Evolutionary conservation across 2,888 invertebrate genomes (phyloP).

Genomic region (Machimus atricapillus): DNA sequence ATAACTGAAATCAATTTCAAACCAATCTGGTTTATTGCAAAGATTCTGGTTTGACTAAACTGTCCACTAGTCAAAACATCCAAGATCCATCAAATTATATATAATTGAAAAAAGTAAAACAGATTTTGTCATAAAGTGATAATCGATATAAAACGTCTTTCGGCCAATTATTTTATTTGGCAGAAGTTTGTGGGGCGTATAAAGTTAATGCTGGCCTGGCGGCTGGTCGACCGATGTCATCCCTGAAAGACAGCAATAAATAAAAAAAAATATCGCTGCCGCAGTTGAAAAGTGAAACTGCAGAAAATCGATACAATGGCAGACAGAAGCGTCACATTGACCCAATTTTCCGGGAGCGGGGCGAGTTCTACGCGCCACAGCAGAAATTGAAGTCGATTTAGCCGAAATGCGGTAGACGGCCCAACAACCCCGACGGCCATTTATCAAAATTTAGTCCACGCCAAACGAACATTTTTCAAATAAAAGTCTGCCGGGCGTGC

Average conservation of each 20-base stretch:
- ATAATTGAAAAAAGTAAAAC: neutral
- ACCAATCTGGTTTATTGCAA: neutral
- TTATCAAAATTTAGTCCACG: constrained; percentile 18
- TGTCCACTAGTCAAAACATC: neutral
- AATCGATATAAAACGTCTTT: neutral
- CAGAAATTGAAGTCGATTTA: constrained; percentile 8
- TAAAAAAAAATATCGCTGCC: neutral
- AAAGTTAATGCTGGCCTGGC: neutral
- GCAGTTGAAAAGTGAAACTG: constrained; percentile 12
- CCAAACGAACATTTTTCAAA: constrained; percentile 9
- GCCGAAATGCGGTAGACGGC: neutral
- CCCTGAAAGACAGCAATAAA: neutral
- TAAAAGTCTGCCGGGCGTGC: neutral
- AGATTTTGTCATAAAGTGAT: neutral
- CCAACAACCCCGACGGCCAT: constrained; percentile 1
- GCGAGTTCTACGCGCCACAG: neutral
- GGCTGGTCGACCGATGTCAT: neutral
- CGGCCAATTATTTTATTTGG: neutral
- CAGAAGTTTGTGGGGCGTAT: neutral
- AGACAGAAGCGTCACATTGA: neutral
- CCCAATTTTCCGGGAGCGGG: neutral
- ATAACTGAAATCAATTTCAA: neutral
- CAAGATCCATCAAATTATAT: neutral
- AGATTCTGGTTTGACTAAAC: neutral
- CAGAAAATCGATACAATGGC: constrained; percentile 9